phyloP scores from a whole-genome alignment of 2,797 vertebrate genomes.

The Pitangus sulphuratus region DNA sequence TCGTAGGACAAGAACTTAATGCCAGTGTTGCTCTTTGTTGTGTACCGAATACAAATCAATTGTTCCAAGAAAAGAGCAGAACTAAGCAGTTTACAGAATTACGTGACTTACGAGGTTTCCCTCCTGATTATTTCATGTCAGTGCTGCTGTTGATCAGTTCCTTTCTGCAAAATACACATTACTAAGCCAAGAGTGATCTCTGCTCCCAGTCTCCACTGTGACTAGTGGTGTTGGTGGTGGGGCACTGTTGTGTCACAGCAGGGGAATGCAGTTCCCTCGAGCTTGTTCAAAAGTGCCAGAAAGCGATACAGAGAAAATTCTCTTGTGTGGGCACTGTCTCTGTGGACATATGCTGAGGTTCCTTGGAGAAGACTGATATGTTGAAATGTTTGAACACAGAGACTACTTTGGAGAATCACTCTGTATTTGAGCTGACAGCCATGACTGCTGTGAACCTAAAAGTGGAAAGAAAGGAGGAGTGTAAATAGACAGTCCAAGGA shows the following conservation, averaged over 20 bases:
- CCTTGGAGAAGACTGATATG: not conserved
- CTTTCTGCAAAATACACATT: not conserved
- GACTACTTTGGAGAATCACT: constrained; percentile 22
- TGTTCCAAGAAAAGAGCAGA: not conserved
- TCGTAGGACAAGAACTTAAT: not conserved
- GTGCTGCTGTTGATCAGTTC: not conserved
- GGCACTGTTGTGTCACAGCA: not conserved
- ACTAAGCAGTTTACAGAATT: not conserved
- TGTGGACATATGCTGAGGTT: not conserved
- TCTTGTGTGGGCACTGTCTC: not conserved
- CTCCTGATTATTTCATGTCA: not conserved
- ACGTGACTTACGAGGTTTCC: not conserved
- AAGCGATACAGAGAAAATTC: not conserved
- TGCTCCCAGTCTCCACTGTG: not conserved
- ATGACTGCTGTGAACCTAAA: constrained; percentile 11
- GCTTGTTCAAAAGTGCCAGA: not conserved
- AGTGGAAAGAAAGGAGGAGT: not conserved
- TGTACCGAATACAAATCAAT: not conserved
- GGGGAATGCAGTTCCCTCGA: not conserved
- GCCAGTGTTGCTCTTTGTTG: not conserved
- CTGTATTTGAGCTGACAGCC: constrained; percentile 36
- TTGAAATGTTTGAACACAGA: constrained; percentile 38
- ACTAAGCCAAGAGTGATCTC: not conserved
- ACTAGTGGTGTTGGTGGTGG: not conserved
- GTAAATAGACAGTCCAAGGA: not conserved